These are phyloP conservation scores for Ariolimax columbianus DNA, from an alignment of 2,888 invertebrate genomes.

Conservation along the genomic window DNA sequence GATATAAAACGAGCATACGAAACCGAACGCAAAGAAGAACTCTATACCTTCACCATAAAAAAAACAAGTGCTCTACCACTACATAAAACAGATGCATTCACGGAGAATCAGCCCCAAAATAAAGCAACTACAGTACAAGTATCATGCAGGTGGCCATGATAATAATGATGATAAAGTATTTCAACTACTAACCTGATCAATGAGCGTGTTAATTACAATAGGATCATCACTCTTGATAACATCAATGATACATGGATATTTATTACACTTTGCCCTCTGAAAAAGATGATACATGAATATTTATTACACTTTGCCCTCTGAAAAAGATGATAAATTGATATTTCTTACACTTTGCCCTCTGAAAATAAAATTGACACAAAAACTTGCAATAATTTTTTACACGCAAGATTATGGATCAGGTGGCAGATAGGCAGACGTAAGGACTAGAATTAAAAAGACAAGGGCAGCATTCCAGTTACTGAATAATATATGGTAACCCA, in stretches of 20 bases:
- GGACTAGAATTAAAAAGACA: no score
- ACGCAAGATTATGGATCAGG: no score
- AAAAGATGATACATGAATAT: constrained; percentile 80
- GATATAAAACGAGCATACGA: no score
- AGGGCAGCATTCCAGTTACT: no score
- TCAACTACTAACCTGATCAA: constrained; percentile 84
- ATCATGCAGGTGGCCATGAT: background rate
- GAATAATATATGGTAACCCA: no score
- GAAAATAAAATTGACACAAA: background rate
- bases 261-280: constrained; percentile 63
- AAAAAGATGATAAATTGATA: constrained; percentile 80
- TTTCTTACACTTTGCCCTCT: constrained; percentile 63
- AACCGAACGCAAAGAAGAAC: no score
- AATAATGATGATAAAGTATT: background rate
- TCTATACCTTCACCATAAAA: no score
- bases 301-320: constrained; percentile 64
- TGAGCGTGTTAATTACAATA: constrained; percentile 89
- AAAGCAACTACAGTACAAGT: no score
- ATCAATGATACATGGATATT: constrained; percentile 82
- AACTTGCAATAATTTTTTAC: background rate
- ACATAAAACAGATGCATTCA: no score
- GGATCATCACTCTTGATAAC: constrained; percentile 87
- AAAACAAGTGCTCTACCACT: no score
- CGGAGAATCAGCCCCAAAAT: no score
- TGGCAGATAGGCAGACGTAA: no score